phyloP scores from a whole-genome alignment of 2,113 vertebrate genomes.

The Thalassoma bifasciatum region DNA sequence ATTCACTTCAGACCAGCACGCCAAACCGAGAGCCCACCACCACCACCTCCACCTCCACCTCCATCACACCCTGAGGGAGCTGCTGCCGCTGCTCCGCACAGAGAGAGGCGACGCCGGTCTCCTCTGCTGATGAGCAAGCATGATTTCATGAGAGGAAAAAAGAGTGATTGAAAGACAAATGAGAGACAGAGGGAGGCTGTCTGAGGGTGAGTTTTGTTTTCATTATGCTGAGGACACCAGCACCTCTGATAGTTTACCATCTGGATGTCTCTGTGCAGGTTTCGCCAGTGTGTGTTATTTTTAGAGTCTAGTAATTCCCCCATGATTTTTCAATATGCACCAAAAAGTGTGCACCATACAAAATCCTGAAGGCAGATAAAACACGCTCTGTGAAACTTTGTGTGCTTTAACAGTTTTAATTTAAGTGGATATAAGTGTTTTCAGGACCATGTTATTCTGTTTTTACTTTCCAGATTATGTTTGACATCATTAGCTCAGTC shows the following conservation, averaged over 20 bases:
- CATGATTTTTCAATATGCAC: background rate
- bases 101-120: conserved; percentile 44
- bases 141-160: conserved; percentile 58
- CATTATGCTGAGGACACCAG: conserved; percentile 37
- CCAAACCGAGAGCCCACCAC: conserved; percentile 35
- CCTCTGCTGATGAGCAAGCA: conserved; percentile 66
- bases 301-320: background rate
- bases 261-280: conserved; percentile 34
- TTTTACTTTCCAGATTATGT: background rate
- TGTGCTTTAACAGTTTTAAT: too few species aligned
- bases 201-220: conserved; percentile 34
- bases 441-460: background rate
- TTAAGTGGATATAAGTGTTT: background rate
- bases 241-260: conserved; percentile 37
- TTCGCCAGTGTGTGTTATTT: background rate
- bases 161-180: conserved; percentile 34
- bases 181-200: conserved; percentile 35
- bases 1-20: conserved; percentile 66
- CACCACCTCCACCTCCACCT: conserved; percentile 43
- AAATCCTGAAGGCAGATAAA: background rate
- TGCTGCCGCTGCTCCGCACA: conserved; percentile 42
- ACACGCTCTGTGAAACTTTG: background rate
- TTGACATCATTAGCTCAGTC: background rate
- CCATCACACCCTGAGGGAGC: conserved; percentile 50
- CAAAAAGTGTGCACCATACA: background rate